phyloP scores from a whole-genome alignment of 2,888 invertebrate species.

The Heteromyza rotundicornis region DNA sequence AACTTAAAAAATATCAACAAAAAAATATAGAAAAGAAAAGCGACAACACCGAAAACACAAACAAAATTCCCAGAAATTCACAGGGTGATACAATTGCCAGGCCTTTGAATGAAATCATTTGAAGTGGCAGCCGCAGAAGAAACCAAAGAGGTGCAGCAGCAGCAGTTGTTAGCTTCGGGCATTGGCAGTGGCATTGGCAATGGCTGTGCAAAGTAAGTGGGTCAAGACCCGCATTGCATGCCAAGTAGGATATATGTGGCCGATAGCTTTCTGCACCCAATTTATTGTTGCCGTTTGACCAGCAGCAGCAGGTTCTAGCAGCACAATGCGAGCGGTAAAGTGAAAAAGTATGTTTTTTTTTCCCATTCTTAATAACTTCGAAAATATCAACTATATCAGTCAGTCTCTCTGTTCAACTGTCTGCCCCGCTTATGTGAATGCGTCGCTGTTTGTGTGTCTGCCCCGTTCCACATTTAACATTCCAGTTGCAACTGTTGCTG shows the following conservation, averaged over 20 bases:
- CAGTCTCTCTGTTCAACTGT: too few relatives aligned
- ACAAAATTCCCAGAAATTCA: not conserved
- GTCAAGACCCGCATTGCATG: slow-evolving; percentile 8
- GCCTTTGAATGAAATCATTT: not conserved
- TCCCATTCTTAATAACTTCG: too few relatives aligned
- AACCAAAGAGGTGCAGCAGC: not conserved
- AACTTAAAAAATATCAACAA: too few relatives aligned
- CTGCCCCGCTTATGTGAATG: too few relatives aligned
- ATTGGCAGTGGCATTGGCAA: not conserved
- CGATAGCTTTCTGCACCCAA: not conserved
- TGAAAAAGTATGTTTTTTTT: too few relatives aligned
- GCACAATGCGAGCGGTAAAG: too few relatives aligned
- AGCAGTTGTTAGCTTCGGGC: not conserved
- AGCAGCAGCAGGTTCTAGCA: too few relatives aligned
- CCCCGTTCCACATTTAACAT: not conserved
- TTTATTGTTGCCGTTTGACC: not conserved
- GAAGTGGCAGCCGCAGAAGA: not conserved
- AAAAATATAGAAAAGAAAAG: not conserved
- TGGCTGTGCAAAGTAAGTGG: slow-evolving; percentile 7
- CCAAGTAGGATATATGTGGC: slow-evolving; percentile 9
- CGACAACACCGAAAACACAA: not conserved
- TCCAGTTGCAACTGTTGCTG: not conserved
- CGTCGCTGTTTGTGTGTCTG: not conserved
- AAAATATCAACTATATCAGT: too few relatives aligned
- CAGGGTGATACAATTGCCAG: not conserved